Base-by-base conservation (phyloP, 2,113 vertebrate species). In the Myiagra hebetior region DNA sequence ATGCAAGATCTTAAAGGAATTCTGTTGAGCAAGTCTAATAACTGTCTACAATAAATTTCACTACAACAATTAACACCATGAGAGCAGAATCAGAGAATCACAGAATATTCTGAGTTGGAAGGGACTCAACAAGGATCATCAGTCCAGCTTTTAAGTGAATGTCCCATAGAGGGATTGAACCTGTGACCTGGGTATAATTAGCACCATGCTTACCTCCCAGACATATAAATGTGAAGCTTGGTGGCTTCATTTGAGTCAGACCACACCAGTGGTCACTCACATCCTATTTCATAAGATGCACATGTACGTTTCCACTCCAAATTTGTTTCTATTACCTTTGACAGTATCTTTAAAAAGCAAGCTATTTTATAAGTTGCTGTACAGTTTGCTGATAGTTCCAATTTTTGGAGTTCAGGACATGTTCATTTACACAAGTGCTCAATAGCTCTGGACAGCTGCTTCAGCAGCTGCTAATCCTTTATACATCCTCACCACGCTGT, bases 401-500 rank as follows among this genome's bases (percentile, higher is more conserved):
- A 46, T 24, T 85, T 68, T 60, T 23, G 23, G 55, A 62, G 31
- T 24, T 87, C 59, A 62, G 52, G 6, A 44, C 23, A 31, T 3
- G 1, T 12, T 57, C n/a, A 65, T 49, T 53, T 53, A 27, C 8
- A 12, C 11, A 56, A 78, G 6, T 9, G 18, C 46, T 70, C 35
- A 28, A 41, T 56, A 67, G 28, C 24, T 62, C 55, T 31, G 21
- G 18, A 21, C 23, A 57, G 35, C 55, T 70, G 3, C 1, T 69
- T 41, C 90, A 56, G 50, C 46, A 91, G 46, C 26, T 64, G 28
- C n/a, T 65, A 18, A 63, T 39, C 77, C 55, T 7, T 24, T 3
- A 7, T 0, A 14, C 5, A 50, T 7, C 13, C 5, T 33, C 33
- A 8, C 23, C 46, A 33, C 1, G 0, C 39, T 18, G 26, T 0